phyloP scores from a whole-genome alignment of 92 coral and sea anemone genomes.

The Pocillopora meandrina region DNA sequence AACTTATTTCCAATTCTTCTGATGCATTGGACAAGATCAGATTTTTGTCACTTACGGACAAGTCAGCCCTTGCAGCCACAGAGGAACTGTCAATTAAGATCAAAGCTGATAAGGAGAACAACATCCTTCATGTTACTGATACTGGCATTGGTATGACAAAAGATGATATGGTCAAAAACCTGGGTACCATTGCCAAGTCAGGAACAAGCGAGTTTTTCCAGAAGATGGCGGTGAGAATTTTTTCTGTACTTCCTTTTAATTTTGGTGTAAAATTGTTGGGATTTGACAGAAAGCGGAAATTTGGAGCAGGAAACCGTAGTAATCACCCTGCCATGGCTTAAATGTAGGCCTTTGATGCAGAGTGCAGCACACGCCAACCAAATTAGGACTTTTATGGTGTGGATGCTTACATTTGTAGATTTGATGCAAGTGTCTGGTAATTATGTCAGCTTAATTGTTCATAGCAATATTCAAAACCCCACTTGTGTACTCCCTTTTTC shows the following conservation, averaged over 20 bases:
- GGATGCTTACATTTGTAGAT: too few species aligned
- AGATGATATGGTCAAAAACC: conserved; percentile 87
- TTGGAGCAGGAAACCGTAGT: too few species aligned
- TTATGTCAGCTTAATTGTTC: too few species aligned
- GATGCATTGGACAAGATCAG: conserved; percentile 99
- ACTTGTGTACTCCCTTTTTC: too few species aligned
- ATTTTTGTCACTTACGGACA: conserved; percentile 89
- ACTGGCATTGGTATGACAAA: conserved; percentile 99
- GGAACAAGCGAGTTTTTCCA: conserved; percentile 98
- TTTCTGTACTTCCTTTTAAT: background rate
- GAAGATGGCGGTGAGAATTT: conserved; percentile 74
- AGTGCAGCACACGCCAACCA: too few species aligned
- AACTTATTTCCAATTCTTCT: conserved; percentile 96
- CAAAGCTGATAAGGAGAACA: conserved; percentile 98
- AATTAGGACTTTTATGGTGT: too few species aligned
- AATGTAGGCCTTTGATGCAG: too few species aligned
- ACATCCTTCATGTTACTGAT: conserved; percentile 95
- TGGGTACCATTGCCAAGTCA: conserved; percentile 98
- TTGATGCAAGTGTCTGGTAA: too few species aligned
- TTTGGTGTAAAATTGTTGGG: background rate
- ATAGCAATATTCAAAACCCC: too few species aligned
- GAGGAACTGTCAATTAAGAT: conserved; percentile 94
- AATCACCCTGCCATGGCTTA: too few species aligned
- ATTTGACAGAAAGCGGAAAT: too few species aligned
- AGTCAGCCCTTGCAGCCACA: conserved; percentile 81